These are phyloP conservation scores for Andrena fulva DNA, from an alignment of 2,888 invertebrate species.

Conservation along the genomic window DNA sequence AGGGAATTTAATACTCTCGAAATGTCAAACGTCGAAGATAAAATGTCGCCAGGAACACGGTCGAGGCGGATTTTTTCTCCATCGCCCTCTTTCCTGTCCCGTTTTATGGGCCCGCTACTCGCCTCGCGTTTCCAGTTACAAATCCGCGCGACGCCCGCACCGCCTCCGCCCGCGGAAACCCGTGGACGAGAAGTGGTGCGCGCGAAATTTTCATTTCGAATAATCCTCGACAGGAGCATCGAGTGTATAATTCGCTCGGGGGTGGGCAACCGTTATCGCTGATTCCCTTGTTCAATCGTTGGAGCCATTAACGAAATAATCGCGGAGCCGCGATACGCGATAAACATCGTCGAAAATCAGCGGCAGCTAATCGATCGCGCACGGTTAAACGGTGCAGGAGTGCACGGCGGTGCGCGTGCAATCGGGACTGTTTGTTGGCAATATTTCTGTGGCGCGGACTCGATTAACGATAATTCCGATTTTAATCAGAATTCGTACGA, in stretches of 20 bases:
- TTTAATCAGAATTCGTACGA: conserved; percentile 12
- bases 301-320: not conserved
- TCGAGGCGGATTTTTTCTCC: conserved; percentile 29
- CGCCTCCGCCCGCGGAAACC: not conserved
- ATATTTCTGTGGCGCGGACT: not conserved
- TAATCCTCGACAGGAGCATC: not conserved
- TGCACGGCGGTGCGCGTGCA: not conserved
- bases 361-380: conserved; percentile 12
- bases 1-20: conserved; percentile 76
- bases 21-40: conserved; percentile 79
- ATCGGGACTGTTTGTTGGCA: conserved; percentile 23
- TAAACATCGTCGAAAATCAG: conserved; percentile 19
- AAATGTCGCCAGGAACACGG: conserved; percentile 67
- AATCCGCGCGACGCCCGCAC: not conserved
- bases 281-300: not conserved
- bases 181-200: not conserved
- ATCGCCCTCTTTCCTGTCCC: conserved; percentile 38
- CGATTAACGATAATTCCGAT: not conserved
- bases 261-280: conserved; percentile 10
- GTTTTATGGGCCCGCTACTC: conserved; percentile 20
- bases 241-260: conserved; percentile 8
- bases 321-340: not conserved
- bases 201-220: conserved; percentile 1
- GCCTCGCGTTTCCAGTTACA: conserved; percentile 2
- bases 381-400: not conserved